Base-by-base conservation (phyloP, 2,113 vertebrate species). In the Pangasianodon gigas region DNA sequence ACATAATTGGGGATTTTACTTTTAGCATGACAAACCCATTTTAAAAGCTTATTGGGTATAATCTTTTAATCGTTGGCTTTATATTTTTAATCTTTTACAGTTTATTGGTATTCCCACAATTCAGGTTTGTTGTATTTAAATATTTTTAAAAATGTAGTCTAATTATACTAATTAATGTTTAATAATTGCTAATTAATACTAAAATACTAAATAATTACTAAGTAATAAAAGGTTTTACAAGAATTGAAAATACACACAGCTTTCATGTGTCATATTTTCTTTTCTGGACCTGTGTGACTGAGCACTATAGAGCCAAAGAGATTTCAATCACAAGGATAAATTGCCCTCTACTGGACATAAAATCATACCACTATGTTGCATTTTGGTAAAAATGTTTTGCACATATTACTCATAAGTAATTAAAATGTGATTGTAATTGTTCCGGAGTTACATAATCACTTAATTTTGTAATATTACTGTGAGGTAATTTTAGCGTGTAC, bases 321-420 rank as follows among this genome's bases (percentile, higher is more conserved):
- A 51, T 80, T 14, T n/a, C n/a, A 29, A n/a, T 80, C 46, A 51
- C 77, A 46, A 26, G 9, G 21, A 3, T 48, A 77, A 10, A 48
- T 77, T 21, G 77, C 77, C 77, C 77, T 52, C 77, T 80, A 52
- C 77, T 80, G 77, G 46, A 51, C 21, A 79, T 10, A 48, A 79
- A 48, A 7, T 9, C 37, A 21, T 7, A 41, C 18, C 37, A 37
- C 69, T 4, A 2, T 41, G 13, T 37, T 71, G 69, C 16, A 19
- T 18, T 32, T 26, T 46, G 74, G 1, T 26, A 80, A 80, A 13
- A n/a, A 51, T 0, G 1, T 52, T 48, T 32, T 81, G 48, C 29
- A 19, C 18, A 37, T 19, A 82, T 19, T 56, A 37, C 19, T 37
- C 29, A 81, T 46, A 26, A 77, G 4, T 80, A 7, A 48, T 5